A percentile compares a stretch with the other conserved stretches of the same genome.
Conservation (phyloP, 1,140 invertebrate species). For the Hycleus phaleratus region DNA sequence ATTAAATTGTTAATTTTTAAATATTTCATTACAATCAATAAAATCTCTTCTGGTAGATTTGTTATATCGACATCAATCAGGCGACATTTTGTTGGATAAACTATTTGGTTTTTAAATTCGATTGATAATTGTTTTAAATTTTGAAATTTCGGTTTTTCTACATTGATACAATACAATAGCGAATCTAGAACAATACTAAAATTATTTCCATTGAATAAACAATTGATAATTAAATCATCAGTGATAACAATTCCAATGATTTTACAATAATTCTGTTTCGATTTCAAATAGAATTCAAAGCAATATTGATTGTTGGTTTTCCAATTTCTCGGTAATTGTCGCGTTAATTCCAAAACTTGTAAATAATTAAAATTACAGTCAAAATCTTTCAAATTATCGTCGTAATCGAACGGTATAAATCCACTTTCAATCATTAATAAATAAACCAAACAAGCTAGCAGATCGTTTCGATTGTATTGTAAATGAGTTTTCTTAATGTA, state of each 20-base stretch:
- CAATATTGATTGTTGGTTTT: conserved; percentile 18
- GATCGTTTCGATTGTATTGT: conserved; percentile 22
- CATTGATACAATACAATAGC: conserved; percentile 30
- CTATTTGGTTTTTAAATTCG: conserved; percentile 30
- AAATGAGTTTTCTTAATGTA: conserved; percentile 8
- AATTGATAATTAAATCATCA: conserved; percentile 36
- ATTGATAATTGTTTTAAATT: conserved; percentile 29
- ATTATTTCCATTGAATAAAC: conserved; percentile 20
- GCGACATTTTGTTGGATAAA: conserved; percentile 27
- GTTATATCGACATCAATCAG: conserved; percentile 12
- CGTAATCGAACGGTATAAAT: conserved; percentile 17
- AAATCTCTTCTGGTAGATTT: conserved; percentile 33
- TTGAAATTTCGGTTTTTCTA: conserved; percentile 24
- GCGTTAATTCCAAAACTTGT: conserved; percentile 19
- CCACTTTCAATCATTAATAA: conserved; percentile 37
- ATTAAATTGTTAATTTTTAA: conserved; percentile 7
- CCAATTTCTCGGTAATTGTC: conserved; percentile 19
- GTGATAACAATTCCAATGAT: conserved; percentile 2
- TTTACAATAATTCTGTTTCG: not conserved
- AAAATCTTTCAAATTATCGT: not conserved
- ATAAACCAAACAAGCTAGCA: conserved; percentile 32
- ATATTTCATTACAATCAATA: conserved; percentile 20
- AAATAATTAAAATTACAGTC: conserved; percentile 20
- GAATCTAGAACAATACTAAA: conserved; percentile 30
- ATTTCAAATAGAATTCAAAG: conserved; percentile 20